These are phyloP conservation scores for Corvus cornix DNA, from an alignment of 2,113 vertebrate genomes.

Conservation along the genomic window DNA sequence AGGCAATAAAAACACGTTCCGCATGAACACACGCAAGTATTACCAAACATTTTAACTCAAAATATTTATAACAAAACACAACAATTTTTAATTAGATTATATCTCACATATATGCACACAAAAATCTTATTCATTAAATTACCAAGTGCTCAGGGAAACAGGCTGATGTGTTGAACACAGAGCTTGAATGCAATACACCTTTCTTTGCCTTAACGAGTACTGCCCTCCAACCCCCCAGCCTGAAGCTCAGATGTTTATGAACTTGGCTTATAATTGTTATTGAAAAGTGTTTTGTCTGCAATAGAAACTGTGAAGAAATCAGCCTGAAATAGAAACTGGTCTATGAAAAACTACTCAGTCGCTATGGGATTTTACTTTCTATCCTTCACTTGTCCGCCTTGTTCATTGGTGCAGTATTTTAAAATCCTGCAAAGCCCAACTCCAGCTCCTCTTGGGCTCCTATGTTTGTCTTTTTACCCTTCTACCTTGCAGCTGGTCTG, in stretches of 20 bases:
- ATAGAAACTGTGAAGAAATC: neutral
- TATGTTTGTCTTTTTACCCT: neutral
- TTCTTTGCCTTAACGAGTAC: neutral
- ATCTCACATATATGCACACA: neutral
- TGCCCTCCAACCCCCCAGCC: rapidly evolving
- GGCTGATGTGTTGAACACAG: neutral
- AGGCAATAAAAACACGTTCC: neutral
- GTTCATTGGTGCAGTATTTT: neutral
- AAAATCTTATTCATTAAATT: neutral
- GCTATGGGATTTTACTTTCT: neutral
- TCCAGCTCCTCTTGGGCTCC: neutral
- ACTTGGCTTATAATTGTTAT: neutral
- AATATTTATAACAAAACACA: neutral
- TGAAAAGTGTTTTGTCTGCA: neutral
- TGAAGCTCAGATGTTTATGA: neutral
- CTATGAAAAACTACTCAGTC: neutral
- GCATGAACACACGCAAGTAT: neutral
- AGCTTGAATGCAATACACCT: neutral
- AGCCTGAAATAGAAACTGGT: neutral
- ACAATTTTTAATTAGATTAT: neutral
- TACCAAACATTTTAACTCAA: neutral
- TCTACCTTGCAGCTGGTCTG: neutral
- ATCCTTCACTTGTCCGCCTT: neutral
- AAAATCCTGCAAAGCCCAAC: neutral
- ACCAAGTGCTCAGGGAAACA: neutral